Evolutionary conservation across 2,797 vertebrate species (phyloP).

Genomic region (Adelosebastes latens): DNA sequence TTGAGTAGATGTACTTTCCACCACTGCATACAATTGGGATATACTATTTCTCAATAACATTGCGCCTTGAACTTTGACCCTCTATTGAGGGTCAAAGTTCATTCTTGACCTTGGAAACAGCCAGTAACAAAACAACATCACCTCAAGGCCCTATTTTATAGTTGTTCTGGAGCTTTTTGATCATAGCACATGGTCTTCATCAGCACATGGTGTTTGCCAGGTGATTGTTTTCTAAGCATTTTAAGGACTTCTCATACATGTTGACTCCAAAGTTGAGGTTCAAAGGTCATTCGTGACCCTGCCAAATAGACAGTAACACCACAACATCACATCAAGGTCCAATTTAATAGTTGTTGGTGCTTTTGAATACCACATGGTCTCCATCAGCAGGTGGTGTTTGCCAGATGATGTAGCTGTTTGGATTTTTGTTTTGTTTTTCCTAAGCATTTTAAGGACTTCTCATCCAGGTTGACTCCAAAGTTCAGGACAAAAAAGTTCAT

Average conservation of each 20-base stretch:
- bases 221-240: too few relatives aligned
- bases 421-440: not conserved
- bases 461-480: not conserved
- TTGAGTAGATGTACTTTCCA: too few relatives aligned
- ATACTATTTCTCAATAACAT: too few relatives aligned
- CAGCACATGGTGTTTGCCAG: not conserved
- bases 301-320: not conserved
- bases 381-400: too few relatives aligned
- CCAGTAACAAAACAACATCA: not conserved
- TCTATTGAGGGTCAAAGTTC: not conserved
- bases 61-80: too few relatives aligned
- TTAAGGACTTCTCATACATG: too few relatives aligned
- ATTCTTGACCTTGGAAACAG: not conserved
- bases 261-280: not conserved
- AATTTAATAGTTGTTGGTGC: too few relatives aligned
- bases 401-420: not conserved
- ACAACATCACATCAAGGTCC: too few relatives aligned
- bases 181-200: not conserved
- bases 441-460: not conserved
- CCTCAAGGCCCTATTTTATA: fast-evolving
- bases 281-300: not conserved
- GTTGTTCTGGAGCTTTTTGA: not conserved
- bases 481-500: not conserved
- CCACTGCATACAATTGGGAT: too few relatives aligned
- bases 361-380: too few relatives aligned